Base-by-base conservation (phyloP, 1,140 invertebrate genomes). In the Cardiocondyla obscurior region DNA sequence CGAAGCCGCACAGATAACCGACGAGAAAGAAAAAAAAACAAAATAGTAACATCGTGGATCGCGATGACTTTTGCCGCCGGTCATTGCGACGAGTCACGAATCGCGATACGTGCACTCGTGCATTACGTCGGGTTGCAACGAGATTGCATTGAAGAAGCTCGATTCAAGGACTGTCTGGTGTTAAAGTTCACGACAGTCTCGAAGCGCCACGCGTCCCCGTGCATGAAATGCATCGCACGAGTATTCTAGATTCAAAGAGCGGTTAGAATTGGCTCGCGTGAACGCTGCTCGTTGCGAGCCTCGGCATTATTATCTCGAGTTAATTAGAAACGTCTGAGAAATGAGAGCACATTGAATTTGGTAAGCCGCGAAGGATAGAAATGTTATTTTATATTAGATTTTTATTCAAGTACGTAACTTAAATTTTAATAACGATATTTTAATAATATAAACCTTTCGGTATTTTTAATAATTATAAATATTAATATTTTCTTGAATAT, bases 141-240 rank as follows among this genome's bases (percentile, higher is more conserved):
- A 1, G 19, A 76, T 76, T 76, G 73, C 74, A 33, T 53, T 39
- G 73, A 28, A 65, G 39, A 22, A 33, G 22, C 25, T 82, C 62
- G 60, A 88, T 87, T 87, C 86, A 88, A 88, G 86, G 86, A 87
- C 86, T 87, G 10, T 42, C 22, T 79, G 25, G n/a, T 81, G 85
- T 36, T 88, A 88, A 87, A 88, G 86, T 85, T 87, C 87, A 88
- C 67, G 30, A 74, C 51, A 72, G 39, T 74, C 73, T 64, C 42
- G 73, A 51, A 74, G 51, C 58, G 55, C 49, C 22, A 42, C 70
- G 72, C 39, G 55, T 81, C 39, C 33, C 55, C 44, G 62, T 36
- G 51, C 62, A 69, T 73, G 49, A 64, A 79, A 67, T 73, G 58
- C 55, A 36, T 39, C 57, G 33, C 42, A 8, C 70, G 30, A 62